Evolutionary conservation across 35 echinoderm and acorn worm genomes (phyloP), one percentile per base, ranked within the genome.

Genomic region (Hemicentrotus pulcherrimus): DNA sequence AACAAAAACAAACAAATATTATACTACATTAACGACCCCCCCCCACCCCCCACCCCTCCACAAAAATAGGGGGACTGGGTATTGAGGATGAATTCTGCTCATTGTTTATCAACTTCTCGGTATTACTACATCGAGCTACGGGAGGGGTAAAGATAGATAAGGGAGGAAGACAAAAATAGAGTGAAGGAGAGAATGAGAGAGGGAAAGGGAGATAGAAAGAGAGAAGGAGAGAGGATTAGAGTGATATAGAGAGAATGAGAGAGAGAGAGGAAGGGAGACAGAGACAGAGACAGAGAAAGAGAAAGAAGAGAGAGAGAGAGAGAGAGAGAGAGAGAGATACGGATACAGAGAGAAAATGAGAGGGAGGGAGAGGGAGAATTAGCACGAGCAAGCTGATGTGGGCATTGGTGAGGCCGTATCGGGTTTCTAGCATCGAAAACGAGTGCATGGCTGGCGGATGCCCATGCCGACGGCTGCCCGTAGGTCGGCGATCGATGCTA

Each of bases 381-480:
- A n/a, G 28, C n/a, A 7, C 7, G 28, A n/a, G 22, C 19, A 28
- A 28, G 65, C 65, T 78, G 65, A n/a, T 78, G 22, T 78, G 65
- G 65, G 65, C 65, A 78, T 78, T 90, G 88, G 88, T 90, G 32
- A 41, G 88, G 88, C 88, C 88, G 88, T 90, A 47, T 90, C 88
- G 88, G 88, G 88, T 90, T 90, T 90, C 88, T 4, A 33, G 88
- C 88, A 30, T 90, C 88, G 31, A 33, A 90, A 45, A 33, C 32
- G 65, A 78, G 65, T 78, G 65, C 65, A 90, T 47, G 88, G 88
- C 88, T 47, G 32, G 88, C 32, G 32, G 88, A 90, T 90, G 88
- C 88, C 88, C 88, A 47, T 90, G 88, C 88, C 88, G 88, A 90
- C 88, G 31, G 88, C 88, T 90, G 88, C 19, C 88, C 88, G 88